Conservation (phyloP, 2,113 vertebrate species). For the Anas platyrhynchos region DNA sequence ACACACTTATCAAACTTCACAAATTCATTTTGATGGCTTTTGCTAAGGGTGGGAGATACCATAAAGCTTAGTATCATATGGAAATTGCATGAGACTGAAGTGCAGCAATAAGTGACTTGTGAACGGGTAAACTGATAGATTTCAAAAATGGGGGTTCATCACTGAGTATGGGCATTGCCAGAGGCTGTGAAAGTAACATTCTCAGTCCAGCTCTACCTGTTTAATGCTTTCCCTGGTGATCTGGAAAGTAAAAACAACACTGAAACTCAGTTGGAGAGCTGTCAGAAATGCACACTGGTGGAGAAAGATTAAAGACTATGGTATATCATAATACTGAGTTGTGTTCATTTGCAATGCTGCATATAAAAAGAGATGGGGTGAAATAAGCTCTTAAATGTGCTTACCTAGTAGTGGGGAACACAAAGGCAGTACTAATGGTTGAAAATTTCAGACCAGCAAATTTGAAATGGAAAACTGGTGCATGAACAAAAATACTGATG, state of each 20-base stretch:
- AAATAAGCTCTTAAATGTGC: not conserved
- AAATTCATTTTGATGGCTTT: not conserved
- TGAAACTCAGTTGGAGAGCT: not conserved
- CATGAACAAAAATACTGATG: not conserved
- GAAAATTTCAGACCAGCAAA: not conserved
- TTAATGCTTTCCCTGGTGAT: not conserved
- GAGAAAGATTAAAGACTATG: not conserved
- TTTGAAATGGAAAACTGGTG: not conserved
- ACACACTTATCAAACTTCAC: not conserved
- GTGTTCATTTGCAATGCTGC: not conserved
- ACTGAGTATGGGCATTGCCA: not conserved
- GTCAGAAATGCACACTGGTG: not conserved
- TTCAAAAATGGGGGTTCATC: not conserved
- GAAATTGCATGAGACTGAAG: not conserved
- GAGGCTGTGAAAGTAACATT: not conserved
- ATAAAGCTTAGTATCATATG: not conserved
- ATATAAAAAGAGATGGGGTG: not conserved
- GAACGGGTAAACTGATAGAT: not conserved
- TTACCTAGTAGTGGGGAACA: not conserved
- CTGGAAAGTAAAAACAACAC: not conserved
- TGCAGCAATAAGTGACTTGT: not conserved
- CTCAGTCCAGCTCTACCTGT: not conserved
- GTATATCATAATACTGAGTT: not conserved
- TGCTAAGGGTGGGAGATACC: not conserved
- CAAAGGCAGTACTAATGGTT: not conserved